Conservation (phyloP, 2,888 invertebrate genomes). For the Aporophyla lueneburgensis region DNA sequence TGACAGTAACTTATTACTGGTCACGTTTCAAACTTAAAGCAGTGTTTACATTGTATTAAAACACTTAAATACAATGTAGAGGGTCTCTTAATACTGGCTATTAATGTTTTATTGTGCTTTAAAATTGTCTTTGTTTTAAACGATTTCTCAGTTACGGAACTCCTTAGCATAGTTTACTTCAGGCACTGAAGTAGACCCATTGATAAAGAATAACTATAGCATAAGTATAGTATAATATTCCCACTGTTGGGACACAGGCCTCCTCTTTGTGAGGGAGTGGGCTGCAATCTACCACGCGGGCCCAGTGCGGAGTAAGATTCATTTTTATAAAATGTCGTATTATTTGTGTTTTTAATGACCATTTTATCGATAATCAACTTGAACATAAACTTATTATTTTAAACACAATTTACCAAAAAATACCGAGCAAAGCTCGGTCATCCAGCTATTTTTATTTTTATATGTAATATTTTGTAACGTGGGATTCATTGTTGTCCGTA, state of each 20-base stretch:
- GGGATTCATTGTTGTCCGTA: too few species aligned
- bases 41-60: conserved; percentile 38
- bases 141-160: not conserved
- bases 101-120: conserved; percentile 9
- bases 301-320: not conserved
- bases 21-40: conserved; percentile 32
- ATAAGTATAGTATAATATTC: not conserved
- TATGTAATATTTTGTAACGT: too few species aligned
- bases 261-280: not conserved
- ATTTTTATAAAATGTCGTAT: too few species aligned
- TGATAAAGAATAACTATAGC: not conserved
- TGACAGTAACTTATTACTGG: conserved; percentile 16
- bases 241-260: not conserved
- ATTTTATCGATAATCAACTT: too few species aligned
- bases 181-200: too few species aligned
- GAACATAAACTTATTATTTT: too few species aligned
- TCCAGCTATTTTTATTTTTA: too few species aligned
- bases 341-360: too few species aligned
- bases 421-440: too few species aligned
- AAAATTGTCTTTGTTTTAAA: not conserved
- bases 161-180: not conserved
- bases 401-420: too few species aligned
- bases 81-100: not conserved
- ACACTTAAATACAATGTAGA: conserved; percentile 31
- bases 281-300: not conserved